Conservation (phyloP, 2,888 invertebrate genomes). For the Latrodectus hesperus region DNA sequence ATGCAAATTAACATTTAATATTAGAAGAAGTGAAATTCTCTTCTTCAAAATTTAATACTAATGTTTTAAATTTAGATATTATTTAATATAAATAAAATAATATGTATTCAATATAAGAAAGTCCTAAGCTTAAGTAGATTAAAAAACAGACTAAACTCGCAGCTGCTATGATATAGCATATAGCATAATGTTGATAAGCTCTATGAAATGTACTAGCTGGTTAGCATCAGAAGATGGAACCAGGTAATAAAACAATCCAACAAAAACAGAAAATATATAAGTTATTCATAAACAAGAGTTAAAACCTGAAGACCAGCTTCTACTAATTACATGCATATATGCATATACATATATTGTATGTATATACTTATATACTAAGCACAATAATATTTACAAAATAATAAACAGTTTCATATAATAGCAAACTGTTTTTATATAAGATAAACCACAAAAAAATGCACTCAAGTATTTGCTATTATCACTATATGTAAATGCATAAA, state of each 20-base stretch:
- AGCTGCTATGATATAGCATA: constrained; percentile 6
- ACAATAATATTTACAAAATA: constrained; percentile 21
- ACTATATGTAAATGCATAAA: neutral
- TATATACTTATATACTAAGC: neutral
- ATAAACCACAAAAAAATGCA: neutral
- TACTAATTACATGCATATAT: constrained; percentile 7
- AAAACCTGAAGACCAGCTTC: constrained; percentile 66
- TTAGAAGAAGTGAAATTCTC: too few species aligned
- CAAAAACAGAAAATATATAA: constrained; percentile 40
- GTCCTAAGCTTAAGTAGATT: neutral
- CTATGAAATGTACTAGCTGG: constrained; percentile 40
- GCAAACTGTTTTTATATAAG: neutral
- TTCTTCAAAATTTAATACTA: too few species aligned
- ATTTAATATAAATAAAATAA: neutral
- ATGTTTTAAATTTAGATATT: too few species aligned
- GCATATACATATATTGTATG: neutral
- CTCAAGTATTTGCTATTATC: neutral
- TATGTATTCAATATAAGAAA: neutral
- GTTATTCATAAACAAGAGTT: constrained; percentile 50
- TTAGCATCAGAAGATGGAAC: constrained; percentile 33
- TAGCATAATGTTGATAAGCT: constrained; percentile 57
- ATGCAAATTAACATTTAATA: too few species aligned
- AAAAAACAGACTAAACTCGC: neutral
- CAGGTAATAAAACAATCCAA: constrained; percentile 54
- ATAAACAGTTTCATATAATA: neutral